Percentiles rank a stretch among this genome's conserved stretches.
These are phyloP conservation scores for Dascyllus trimaculatus DNA, from an alignment of 2,113 vertebrate species.

Conservation along the genomic window DNA sequence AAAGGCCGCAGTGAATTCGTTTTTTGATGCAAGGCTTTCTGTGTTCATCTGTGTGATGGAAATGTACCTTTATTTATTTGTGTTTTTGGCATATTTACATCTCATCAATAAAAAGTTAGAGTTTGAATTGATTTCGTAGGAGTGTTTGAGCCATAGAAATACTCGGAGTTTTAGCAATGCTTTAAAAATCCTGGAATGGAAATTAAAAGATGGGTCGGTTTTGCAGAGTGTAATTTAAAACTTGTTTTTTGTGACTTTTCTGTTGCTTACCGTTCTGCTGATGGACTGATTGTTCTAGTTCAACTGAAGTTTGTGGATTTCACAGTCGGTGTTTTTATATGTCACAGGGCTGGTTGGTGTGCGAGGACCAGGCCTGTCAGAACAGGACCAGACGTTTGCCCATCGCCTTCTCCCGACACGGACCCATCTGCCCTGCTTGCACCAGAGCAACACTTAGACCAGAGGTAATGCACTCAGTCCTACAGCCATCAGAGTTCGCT, in stretches of 20 bases:
- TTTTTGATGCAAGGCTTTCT: background rate
- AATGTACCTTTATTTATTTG: background rate
- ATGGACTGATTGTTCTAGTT: too few relatives aligned
- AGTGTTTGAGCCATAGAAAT: background rate
- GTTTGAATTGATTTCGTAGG: slow-evolving; percentile 13
- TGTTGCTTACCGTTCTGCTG: background rate
- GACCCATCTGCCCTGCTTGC: slow-evolving; percentile 93
- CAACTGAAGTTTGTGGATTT: background rate
- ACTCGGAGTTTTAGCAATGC: background rate
- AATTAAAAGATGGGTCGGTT: background rate
- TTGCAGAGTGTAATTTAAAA: background rate
- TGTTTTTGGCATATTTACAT: slow-evolving; percentile 21
- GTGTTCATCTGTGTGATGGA: slow-evolving; percentile 2
- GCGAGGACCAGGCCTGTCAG: slow-evolving; percentile 95
- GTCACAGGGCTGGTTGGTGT: slow-evolving; percentile 92
- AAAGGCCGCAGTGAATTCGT: slow-evolving; percentile 15
- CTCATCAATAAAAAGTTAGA: background rate
- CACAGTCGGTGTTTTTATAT: background rate
- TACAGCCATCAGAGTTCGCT: background rate
- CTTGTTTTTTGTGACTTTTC: background rate
- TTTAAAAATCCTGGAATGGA: slow-evolving; percentile 3
- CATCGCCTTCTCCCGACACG: slow-evolving; percentile 90
- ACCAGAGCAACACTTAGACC: slow-evolving; percentile 88
- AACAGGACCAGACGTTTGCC: slow-evolving; percentile 91
- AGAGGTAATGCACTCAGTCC: slow-evolving; percentile 84